Evolutionary conservation across 2,888 invertebrate species (phyloP).

Genomic region (Hyposoter dolosus): DNA sequence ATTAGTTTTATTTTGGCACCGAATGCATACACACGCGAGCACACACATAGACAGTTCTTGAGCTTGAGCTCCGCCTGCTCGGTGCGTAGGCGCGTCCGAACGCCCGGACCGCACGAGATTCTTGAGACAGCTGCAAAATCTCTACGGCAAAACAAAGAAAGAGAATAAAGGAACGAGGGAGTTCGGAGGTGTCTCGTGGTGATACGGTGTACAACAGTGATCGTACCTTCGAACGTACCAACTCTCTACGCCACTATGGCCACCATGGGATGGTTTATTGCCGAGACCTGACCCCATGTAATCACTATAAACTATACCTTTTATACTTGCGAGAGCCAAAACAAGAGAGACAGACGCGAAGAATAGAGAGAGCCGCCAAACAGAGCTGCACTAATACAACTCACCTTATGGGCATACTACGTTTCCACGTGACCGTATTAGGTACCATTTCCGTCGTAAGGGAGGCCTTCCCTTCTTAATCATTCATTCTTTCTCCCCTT

Average conservation of each 20-base stretch:
- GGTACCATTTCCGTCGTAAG: conserved; percentile 80
- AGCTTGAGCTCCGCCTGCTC: conserved; percentile 78
- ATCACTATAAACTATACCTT: conserved; percentile 84
- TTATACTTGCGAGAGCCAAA: conserved; percentile 72
- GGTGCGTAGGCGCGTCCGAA: conserved; percentile 80
- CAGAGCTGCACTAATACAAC: conserved; percentile 63
- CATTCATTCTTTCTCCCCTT: conserved; percentile 54
- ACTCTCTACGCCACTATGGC: conserved; percentile 79
- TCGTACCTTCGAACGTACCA: conserved; percentile 69
- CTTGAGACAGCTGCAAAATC: conserved; percentile 51
- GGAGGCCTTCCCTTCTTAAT: conserved; percentile 73
- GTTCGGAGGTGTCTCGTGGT: conserved; percentile 67
- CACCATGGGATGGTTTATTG: conserved; percentile 84
- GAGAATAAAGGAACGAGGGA: conserved; percentile 51
- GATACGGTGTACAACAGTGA: conserved; percentile 57
- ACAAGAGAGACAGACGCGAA: conserved; percentile 34
- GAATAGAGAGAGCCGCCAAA: conserved; percentile 49
- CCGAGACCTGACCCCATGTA: conserved; percentile 84
- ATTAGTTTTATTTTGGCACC: conserved; percentile 81
- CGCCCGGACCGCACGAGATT: conserved; percentile 69
- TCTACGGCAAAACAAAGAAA: conserved; percentile 42
- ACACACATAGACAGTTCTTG: conserved; percentile 55
- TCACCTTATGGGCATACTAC: conserved; percentile 57
- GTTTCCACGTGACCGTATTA: conserved; percentile 82
- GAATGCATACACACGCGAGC: conserved; percentile 4